Base-by-base conservation (phyloP, 2,113 vertebrate genomes). In the Mirounga angustirostris region DNA sequence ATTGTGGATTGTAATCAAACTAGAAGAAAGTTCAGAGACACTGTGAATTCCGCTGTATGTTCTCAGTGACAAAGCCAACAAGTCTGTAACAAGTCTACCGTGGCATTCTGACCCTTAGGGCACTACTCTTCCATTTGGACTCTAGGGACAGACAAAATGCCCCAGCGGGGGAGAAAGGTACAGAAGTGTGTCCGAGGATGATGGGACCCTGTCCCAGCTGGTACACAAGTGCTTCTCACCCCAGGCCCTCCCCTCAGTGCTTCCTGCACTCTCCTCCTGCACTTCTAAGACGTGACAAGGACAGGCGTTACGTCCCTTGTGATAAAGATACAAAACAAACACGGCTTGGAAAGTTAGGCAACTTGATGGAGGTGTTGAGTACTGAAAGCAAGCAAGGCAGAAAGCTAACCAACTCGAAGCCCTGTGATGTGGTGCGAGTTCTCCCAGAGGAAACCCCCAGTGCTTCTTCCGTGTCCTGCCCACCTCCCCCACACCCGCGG, bases 1-100 rank as follows among this genome's bases (percentile, higher is more conserved):
- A 82, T 59, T 98, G 98, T 0, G 99, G 99, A 81, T 99, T 99
- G 98, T 99, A 99, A 3, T 99, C 99, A 19, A 99, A 99, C 99
- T 99, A 97, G 50, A 97, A 97, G 24, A 83, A 84, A 96, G 46
- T 78, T 83, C 52, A 73, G 97, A 96, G 88, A 82, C 24, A 30
- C 74, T 4, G 30, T 92, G 15, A 95, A 43, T 69, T 61, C 84
- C 61, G 13, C 13, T 15, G 82, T 26, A 46, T 36, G 19, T 59
- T 74, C 36, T 67, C 61, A 24, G 30, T 16, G 36, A 78, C 26
- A 24, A 73, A 86, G 52, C 58, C 83, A 56, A 24, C 21, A 36
- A 7, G 28, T 18, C 54, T 40, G 74, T 19, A 58, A 5, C 1
- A 40, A 50, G 13, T 52, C 36, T 58, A 33, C 21, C 10, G 3